Evolutionary conservation across 2,113 vertebrate genomes (phyloP).

Genomic region (Drymodes brunneopygia): DNA sequence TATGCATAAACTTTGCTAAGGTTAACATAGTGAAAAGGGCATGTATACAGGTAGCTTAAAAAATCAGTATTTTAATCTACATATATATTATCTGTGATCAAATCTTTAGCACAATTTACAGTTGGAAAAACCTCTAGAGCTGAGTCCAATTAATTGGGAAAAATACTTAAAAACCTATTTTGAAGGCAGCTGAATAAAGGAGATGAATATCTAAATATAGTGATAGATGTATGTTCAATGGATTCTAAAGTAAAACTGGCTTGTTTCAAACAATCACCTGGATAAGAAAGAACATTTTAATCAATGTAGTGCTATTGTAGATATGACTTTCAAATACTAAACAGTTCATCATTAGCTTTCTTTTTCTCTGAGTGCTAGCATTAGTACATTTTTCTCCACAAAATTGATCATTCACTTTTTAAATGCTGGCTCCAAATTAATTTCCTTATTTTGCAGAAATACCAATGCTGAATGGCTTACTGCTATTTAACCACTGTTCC

Average conservation of each 20-base stretch:
- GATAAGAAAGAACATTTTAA: conserved; percentile 32
- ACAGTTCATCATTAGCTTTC: background rate
- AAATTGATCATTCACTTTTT: conserved; percentile 35
- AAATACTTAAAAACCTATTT: conserved; percentile 20
- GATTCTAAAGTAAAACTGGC: background rate
- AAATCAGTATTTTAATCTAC: background rate
- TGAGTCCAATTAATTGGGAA: background rate
- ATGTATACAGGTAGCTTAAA: background rate
- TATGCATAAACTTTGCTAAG: background rate
- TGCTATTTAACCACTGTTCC: conserved; percentile 71
- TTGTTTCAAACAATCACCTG: conserved; percentile 29
- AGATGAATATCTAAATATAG: background rate
- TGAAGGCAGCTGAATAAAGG: background rate
- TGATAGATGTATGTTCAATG: background rate
- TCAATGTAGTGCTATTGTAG: background rate
- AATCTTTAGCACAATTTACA: background rate
- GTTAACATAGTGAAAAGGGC: background rate
- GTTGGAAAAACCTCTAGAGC: background rate
- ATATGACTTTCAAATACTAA: conserved; percentile 27
- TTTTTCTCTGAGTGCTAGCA: background rate
- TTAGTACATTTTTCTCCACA: background rate
- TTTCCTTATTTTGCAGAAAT: conserved; percentile 67
- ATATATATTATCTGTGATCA: background rate
- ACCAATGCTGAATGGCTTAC: conserved; percentile 65
- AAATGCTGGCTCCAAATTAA: conserved; percentile 55